Evolutionary conservation across 2,888 invertebrate genomes (phyloP).

Genomic region (Aethes cnicana): DNA sequence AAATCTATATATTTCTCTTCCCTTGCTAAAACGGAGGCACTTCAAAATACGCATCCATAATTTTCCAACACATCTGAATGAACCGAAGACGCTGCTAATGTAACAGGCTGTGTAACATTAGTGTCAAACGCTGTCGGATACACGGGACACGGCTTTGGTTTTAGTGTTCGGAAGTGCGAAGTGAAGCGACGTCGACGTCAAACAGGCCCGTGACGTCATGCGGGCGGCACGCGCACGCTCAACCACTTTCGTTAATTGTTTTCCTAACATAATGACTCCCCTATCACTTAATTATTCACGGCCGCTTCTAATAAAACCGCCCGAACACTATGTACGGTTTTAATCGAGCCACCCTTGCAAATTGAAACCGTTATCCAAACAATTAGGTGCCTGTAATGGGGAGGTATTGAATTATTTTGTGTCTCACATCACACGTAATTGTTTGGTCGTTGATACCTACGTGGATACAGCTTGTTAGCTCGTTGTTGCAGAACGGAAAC

Average conservation of each 20-base stretch:
- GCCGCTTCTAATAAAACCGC: slow-evolving; percentile 30
- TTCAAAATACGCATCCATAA: too few species aligned
- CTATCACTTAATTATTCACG: slow-evolving; percentile 46
- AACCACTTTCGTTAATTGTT: slow-evolving; percentile 66
- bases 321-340: slow-evolving; percentile 27
- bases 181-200: slow-evolving; percentile 12
- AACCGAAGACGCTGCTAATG: too few species aligned
- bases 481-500: too few species aligned
- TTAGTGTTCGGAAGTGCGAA: slow-evolving; percentile 40
- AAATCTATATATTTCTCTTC: too few species aligned
- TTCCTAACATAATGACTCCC: slow-evolving; percentile 58
- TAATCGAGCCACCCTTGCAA: slow-evolving; percentile 31
- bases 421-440: slow-evolving; percentile 19
- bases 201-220: slow-evolving; percentile 47
- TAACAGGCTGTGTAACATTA: slow-evolving; percentile 1
- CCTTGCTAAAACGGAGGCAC: too few species aligned
- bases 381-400: slow-evolving; percentile 27
- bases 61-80: too few species aligned
- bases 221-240: slow-evolving; percentile 64
- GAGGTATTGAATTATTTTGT: slow-evolving; percentile 29
- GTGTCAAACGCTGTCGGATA: slow-evolving; percentile 19
- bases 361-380: slow-evolving; percentile 32
- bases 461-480: not conserved
- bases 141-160: slow-evolving; percentile 51
- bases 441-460: slow-evolving; percentile 17